Conservation (phyloP, 2,113 vertebrate species). For the Peromyscus polionotus region DNA sequence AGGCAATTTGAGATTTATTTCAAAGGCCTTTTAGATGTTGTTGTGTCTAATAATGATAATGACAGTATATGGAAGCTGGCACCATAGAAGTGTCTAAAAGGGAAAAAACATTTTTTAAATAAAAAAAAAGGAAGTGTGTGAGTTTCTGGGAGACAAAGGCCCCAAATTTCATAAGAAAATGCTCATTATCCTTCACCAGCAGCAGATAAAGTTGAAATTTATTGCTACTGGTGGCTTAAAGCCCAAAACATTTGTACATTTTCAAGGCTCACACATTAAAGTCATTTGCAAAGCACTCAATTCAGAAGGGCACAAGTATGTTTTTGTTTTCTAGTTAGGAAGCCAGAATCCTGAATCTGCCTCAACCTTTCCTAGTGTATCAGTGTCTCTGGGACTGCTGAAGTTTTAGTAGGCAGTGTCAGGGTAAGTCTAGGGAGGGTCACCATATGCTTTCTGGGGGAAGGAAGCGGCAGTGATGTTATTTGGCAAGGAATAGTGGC, state of each 20-base stretch:
- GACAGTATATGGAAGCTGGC: constrained; percentile 67
- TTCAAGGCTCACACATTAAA: constrained; percentile 73
- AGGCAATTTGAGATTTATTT: constrained; percentile 78
- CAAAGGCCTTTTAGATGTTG: constrained; percentile 69
- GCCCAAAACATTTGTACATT: constrained; percentile 65
- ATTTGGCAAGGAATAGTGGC: neutral
- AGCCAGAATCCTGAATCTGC: constrained; percentile 44
- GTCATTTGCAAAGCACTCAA: constrained; percentile 72
- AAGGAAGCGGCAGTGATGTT: neutral
- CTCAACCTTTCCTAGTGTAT: constrained; percentile 47
- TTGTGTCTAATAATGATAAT: constrained; percentile 78
- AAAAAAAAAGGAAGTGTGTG: neutral
- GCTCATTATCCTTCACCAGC: constrained; percentile 76
- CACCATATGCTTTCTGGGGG: neutral
- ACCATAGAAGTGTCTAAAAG: constrained; percentile 54
- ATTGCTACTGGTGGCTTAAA: constrained; percentile 66
- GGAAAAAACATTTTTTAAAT: too few relatives aligned
- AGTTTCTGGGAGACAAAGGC: constrained; percentile 62
- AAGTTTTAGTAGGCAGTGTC: constrained; percentile 32
- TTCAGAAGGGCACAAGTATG: constrained; percentile 32
- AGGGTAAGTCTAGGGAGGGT: neutral
- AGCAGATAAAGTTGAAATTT: constrained; percentile 78
- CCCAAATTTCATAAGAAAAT: constrained; percentile 77
- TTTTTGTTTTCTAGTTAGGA: constrained; percentile 72
- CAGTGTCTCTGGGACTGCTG: constrained; percentile 45